phyloP scores from a whole-genome alignment of 2,113 vertebrate genomes.

The Dascyllus trimaculatus region DNA sequence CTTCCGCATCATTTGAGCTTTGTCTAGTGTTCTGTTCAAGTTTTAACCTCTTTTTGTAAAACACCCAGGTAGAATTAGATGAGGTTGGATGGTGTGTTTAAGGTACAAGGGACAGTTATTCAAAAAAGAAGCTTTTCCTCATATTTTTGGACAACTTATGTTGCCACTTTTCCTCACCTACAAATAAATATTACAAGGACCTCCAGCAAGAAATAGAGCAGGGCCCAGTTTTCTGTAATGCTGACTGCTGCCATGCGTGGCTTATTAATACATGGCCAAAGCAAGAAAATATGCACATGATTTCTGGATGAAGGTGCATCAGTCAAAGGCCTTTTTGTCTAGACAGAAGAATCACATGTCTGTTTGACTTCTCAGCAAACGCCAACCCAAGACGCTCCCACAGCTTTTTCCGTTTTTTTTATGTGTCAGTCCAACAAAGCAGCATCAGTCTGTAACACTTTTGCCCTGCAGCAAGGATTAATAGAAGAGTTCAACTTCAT shows the following conservation, averaged over 20 bases:
- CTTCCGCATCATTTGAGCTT: too few relatives aligned
- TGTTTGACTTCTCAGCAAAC: background rate
- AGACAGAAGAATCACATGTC: constrained; percentile 18
- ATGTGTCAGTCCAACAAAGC: background rate
- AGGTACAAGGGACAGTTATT: too few relatives aligned
- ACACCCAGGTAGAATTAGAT: too few relatives aligned
- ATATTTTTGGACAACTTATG: too few relatives aligned
- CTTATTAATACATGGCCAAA: background rate
- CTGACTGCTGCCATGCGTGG: too few relatives aligned
- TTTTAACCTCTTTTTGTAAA: too few relatives aligned
- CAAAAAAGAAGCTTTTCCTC: too few relatives aligned
- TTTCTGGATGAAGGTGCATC: background rate
- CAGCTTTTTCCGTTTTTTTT: background rate
- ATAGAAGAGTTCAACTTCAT: background rate
- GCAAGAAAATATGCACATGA: background rate
- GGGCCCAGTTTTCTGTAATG: background rate
- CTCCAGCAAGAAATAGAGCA: background rate
- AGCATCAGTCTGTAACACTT: background rate
- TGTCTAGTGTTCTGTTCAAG: too few relatives aligned
- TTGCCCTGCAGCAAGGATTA: background rate
- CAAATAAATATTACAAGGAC: background rate
- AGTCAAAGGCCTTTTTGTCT: constrained; percentile 34
- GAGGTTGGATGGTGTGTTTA: too few relatives aligned
- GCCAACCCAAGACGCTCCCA: background rate
- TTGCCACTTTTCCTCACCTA: too few relatives aligned